Conservation (phyloP, 2,888 invertebrate species). For the Erannis defoliaria region DNA sequence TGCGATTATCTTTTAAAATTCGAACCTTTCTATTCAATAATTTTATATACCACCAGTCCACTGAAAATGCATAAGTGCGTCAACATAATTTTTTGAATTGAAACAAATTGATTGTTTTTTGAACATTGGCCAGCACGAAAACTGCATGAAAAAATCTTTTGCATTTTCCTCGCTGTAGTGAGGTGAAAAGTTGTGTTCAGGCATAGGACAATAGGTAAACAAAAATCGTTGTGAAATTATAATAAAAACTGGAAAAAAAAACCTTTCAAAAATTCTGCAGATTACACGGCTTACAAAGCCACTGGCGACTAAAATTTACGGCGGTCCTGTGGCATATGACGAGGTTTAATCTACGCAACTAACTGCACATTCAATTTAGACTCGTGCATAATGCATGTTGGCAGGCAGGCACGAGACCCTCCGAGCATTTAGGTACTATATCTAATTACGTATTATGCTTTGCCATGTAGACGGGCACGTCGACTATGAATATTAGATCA, state of each 20-base stretch:
- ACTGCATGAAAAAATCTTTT: no score
- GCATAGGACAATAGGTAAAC: no score
- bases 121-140: no score
- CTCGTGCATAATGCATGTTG: constrained; percentile 81
- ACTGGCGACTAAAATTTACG: constrained; percentile 49
- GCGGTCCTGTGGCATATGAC: constrained; percentile 53
- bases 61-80: no score
- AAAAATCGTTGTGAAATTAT: neutral
- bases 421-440: constrained; percentile 80
- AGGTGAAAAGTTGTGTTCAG: no score
- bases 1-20: no score
- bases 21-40: no score
- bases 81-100: no score
- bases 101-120: no score
- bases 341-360: constrained; percentile 71
- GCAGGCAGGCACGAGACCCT: constrained; percentile 64
- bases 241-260: neutral
- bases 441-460: constrained; percentile 85
- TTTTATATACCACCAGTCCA: no score
- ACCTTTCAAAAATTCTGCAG: constrained; percentile 25
- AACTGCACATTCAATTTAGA: constrained; percentile 83
- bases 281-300: constrained; percentile 41
- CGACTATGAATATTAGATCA: constrained; percentile 84
- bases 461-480: constrained; percentile 77
- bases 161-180: no score